phyloP scores from a whole-genome alignment of 2,888 invertebrate genomes.

The Eupithecia exiguata region DNA sequence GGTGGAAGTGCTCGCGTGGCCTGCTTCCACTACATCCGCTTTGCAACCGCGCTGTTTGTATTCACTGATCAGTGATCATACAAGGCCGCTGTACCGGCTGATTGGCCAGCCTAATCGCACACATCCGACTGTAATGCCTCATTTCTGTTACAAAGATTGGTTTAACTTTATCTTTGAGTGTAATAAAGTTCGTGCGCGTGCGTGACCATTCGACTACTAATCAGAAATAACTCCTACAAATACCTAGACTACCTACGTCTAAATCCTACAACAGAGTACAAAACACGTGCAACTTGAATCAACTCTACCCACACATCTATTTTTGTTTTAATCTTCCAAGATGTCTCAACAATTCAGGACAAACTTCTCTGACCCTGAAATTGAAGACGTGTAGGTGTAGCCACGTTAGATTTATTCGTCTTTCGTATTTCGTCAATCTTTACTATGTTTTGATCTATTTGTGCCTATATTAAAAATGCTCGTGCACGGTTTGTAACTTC shows the following conservation, averaged over 20 bases:
- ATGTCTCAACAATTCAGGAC: conserved; percentile 11
- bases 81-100: conserved; percentile 74
- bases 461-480: not conserved
- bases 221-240: not conserved
- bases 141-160: conserved; percentile 51
- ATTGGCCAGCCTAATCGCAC: conserved; percentile 68
- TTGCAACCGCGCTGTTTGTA: conserved; percentile 68
- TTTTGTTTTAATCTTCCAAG: conserved; percentile 6
- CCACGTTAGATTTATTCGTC: not conserved
- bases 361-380: conserved; percentile 21
- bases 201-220: not conserved
- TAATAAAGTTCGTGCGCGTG: not conserved
- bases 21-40: conserved; percentile 75
- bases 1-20: conserved; percentile 59
- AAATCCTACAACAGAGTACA: not conserved
- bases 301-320: conserved; percentile 17
- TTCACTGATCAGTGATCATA: conserved; percentile 74
- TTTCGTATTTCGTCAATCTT: not conserved
- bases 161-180: conserved; percentile 4
- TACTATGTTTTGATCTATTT: not conserved
- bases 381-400: not conserved
- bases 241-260: conserved; percentile 1
- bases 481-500: conserved; percentile 4
- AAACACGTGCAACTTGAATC: not conserved
- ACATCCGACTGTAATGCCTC: conserved; percentile 68